Evolutionary conservation across 1,140 invertebrate genomes (phyloP), one percentile per base, ranked within the genome.

Genomic region (Conus ventricosus): DNA sequence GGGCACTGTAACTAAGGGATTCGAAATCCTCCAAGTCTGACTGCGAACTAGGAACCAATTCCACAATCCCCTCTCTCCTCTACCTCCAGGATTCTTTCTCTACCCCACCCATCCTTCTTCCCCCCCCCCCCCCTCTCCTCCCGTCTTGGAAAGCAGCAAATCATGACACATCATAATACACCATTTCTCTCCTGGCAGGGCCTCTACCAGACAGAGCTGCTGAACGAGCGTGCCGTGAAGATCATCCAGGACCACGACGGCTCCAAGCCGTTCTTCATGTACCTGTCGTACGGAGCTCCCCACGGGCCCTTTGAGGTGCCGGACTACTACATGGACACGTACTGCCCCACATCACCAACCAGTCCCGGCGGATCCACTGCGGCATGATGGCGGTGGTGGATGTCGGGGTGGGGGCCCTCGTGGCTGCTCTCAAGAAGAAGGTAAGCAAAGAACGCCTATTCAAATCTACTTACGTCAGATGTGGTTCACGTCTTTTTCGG

Each of bases 301-400:
- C 91, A 92, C 80, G 67, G 83, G 5, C 91, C 91, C 10, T 54
- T 90, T 6, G 88, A 95, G 90, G 94, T 95, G 4, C 94, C 94
- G 6, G 60, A 91, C 17, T 87, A 89, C 89, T 39, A 39, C 39
- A 89, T 88, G 83, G 88, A 17, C 54, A 51, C 5, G 23, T 80
- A 80, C 39, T 80, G 76, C 80, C 15, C 51, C 51, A 81, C 51
- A 54, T 81, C 39, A 81, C 80, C 17, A 54, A 81, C 39, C 23
- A 20, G 4, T 39, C 39, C 10, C 8, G 80, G 39, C 7, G 51
- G 5, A 55, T 54, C 51, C 51, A 54, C 80, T 83, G 63, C 51
- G 92, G 90, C n/a, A 92, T 92, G 92, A 91, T 92, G 1, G 90
- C 90, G 11, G 92, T 91, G 11, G 27, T 92, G 75, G 92, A 92